A percentile compares a stretch with the other conserved stretches of the same genome.
phyloP scores from a whole-genome alignment of 2,113 vertebrate species.

The Sigmodon hispidus region DNA sequence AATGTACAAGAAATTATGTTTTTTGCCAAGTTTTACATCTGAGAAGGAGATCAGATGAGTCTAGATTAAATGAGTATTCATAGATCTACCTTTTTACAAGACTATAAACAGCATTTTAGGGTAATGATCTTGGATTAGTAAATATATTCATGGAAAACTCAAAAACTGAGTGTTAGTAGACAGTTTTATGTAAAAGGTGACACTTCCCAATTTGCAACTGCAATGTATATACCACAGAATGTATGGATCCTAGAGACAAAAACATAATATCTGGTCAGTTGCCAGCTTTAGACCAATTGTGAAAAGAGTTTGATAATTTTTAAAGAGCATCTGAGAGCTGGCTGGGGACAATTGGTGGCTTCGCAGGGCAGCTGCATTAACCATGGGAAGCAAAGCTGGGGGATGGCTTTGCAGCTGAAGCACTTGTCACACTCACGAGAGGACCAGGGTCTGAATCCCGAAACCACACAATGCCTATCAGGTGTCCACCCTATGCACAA shows the following conservation, averaged over 20 bases:
- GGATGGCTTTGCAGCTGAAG: background rate
- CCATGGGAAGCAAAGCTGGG: background rate
- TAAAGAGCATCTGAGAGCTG: background rate
- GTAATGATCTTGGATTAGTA: background rate
- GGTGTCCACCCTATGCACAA: too few relatives aligned
- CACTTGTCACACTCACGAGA: too few relatives aligned
- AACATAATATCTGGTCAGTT: background rate
- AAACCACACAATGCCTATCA: background rate
- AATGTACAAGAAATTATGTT: background rate
- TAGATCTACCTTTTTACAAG: background rate
- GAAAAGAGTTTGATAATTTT: background rate
- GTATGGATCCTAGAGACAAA: background rate
- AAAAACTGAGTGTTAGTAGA: background rate
- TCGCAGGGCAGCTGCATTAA: background rate
- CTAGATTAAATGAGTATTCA: background rate
- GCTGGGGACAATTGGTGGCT: background rate
- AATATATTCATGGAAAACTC: background rate
- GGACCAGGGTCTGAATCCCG: too few relatives aligned
- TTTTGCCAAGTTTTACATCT: constrained; percentile 35
- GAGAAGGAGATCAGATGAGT: background rate
- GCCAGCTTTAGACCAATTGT: background rate
- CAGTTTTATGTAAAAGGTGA: background rate
- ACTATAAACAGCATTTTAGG: background rate
- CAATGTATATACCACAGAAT: background rate
- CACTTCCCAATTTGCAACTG: background rate